Percentiles rank a stretch among this genome's conserved stretches.
phyloP scores from a whole-genome alignment of 1,140 invertebrate species.

The Caenorhabditis latens region DNA sequence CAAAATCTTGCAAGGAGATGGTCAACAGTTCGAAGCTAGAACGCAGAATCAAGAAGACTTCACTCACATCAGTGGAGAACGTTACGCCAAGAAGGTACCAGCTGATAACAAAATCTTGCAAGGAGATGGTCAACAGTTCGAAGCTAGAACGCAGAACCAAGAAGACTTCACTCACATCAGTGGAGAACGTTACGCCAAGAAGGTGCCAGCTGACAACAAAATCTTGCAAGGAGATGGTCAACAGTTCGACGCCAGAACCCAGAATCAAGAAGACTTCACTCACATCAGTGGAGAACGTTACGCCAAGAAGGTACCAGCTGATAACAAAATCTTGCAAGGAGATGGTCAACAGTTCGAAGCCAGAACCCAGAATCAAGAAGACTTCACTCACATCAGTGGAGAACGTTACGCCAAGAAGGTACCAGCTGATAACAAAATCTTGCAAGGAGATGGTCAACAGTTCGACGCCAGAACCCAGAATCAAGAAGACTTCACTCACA shows the following conservation, averaged over 20 bases:
- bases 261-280: slow-evolving; percentile 58
- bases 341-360: too few species aligned
- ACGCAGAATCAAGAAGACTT: not conserved
- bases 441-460: too few species aligned
- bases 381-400: slow-evolving; percentile 29
- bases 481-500: slow-evolving; percentile 55
- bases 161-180: slow-evolving; percentile 48
- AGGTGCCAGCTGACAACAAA: slow-evolving; percentile 5
- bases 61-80: not conserved
- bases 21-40: not conserved
- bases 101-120: not conserved
- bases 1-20: not conserved
- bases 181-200: slow-evolving; percentile 46
- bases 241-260: slow-evolving; percentile 2
- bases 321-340: not conserved
- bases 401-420: slow-evolving; percentile 38
- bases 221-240: not conserved
- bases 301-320: slow-evolving; percentile 12
- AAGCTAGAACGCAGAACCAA: slow-evolving; percentile 45
- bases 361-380: slow-evolving; percentile 55
- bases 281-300: slow-evolving; percentile 20
- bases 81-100: slow-evolving; percentile 22
- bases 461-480: slow-evolving; percentile 25
- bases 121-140: too few species aligned
- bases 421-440: slow-evolving; percentile 7